These are phyloP conservation scores for Leucophora obtusa DNA, from an alignment of 2,888 invertebrate species.

Conservation along the genomic window DNA sequence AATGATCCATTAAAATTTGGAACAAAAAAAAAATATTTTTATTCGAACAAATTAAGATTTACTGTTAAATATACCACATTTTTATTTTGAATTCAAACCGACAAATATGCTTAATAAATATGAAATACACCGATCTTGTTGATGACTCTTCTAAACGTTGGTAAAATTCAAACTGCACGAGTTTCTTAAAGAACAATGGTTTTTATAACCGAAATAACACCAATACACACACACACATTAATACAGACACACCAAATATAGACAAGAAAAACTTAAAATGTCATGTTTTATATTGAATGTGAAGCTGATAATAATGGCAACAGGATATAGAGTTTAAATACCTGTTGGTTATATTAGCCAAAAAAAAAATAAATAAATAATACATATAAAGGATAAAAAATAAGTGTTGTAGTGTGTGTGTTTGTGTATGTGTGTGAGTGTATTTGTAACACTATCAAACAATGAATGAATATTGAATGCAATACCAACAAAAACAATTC, in stretches of 20 bases:
- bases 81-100: conserved; percentile 1
- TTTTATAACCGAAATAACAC: conserved; percentile 55
- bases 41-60: not conserved
- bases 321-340: conserved; percentile 24
- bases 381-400: not conserved
- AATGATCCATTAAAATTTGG: conserved; percentile 52
- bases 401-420: too few species aligned
- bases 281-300: not conserved
- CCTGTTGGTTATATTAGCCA: conserved; percentile 45
- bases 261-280: not conserved
- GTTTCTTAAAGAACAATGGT: conserved; percentile 25
- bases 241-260: not conserved
- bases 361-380: not conserved
- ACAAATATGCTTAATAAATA: not conserved
- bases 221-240: not conserved
- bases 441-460: not conserved
- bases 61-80: conserved; percentile 56
- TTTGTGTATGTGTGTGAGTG: not conserved
- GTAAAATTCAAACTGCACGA: conserved; percentile 41
- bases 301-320: not conserved
- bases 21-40: conserved; percentile 16
- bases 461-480: conserved; percentile 32
- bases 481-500: conserved; percentile 19
- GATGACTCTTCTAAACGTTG: conserved; percentile 12
- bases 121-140: not conserved